These are phyloP conservation scores for Drosophila percnosoma DNA, from an alignment of 2,888 invertebrate species.

Conservation along the genomic window DNA sequence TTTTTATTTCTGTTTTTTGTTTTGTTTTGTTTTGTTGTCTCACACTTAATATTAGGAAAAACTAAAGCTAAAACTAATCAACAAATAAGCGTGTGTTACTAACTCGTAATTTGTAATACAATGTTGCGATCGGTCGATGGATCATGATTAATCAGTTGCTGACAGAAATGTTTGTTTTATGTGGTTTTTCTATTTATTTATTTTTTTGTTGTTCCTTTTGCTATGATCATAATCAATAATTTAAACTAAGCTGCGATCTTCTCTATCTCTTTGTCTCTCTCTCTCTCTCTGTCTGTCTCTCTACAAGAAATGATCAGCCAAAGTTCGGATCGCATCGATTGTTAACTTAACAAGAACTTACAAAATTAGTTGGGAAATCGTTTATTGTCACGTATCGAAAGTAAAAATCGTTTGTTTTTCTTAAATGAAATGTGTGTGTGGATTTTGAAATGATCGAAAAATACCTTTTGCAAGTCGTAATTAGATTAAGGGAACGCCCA, in stretches of 20 bases:
- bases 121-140: conserved; percentile 68
- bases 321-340: conserved; percentile 34
- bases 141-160: conserved; percentile 59
- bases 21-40: conserved; percentile 25
- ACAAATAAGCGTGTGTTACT: conserved; percentile 83
- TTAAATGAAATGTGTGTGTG: conserved; percentile 28
- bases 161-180: conserved; percentile 48
- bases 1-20: conserved; percentile 31
- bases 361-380: conserved; percentile 52
- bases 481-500: background rate
- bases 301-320: conserved; percentile 39
- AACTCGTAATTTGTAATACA: conserved; percentile 80
- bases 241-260: conserved; percentile 46
- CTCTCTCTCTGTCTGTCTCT: background rate
- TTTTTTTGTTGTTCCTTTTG: conserved; percentile 20
- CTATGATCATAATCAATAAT: conserved; percentile 39
- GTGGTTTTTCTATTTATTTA: conserved; percentile 33
- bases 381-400: conserved; percentile 74
- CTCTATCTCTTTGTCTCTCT: background rate
- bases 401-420: background rate
- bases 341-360: conserved; percentile 63
- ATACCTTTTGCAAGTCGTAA: conserved; percentile 34
- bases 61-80: conserved; percentile 82
- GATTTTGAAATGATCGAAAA: conserved; percentile 35
- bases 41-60: conserved; percentile 68